These are phyloP conservation scores for Orthosia gothica DNA, from an alignment of 2,888 invertebrate genomes.

Conservation along the genomic window DNA sequence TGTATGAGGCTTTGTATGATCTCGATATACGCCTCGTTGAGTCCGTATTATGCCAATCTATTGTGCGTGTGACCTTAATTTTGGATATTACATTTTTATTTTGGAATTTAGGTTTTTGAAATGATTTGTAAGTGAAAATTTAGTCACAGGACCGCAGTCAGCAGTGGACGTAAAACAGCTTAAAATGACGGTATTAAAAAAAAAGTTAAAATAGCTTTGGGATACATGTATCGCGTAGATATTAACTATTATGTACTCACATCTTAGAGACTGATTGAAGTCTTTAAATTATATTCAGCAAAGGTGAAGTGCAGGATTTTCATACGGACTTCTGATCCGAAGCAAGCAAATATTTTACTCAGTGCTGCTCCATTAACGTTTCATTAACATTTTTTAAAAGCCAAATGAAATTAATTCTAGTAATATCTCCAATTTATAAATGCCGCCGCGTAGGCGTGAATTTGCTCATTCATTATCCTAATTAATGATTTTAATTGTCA, in stretches of 20 bases:
- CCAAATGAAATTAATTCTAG: neutral
- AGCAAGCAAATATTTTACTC: neutral
- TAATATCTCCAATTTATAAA: neutral
- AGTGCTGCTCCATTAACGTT: neutral
- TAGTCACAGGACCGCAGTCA: too few species aligned
- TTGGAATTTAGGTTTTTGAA: neutral
- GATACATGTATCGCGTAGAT: too few species aligned
- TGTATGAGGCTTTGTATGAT: slow-evolving; percentile 57
- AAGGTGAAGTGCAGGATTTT: neutral
- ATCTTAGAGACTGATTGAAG: neutral
- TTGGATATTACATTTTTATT: slow-evolving; percentile 30
- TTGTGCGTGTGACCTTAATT: slow-evolving; percentile 27
- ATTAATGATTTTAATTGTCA: too few species aligned
- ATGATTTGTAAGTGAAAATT: too few species aligned
- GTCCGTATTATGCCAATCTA: slow-evolving; percentile 42
- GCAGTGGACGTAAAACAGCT: too few species aligned
- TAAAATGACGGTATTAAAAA: too few species aligned
- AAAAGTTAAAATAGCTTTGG: too few species aligned
- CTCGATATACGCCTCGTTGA: slow-evolving; percentile 10
- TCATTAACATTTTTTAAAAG: slow-evolving; percentile 3
- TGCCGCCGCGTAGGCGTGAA: too few species aligned
- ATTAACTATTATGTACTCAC: too few species aligned
- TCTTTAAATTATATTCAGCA: neutral
- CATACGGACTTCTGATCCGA: neutral
- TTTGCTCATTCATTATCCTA: too few species aligned